Evolutionary conservation across 2,888 invertebrate genomes (phyloP).

Genomic region (Proisotoma minuta): DNA sequence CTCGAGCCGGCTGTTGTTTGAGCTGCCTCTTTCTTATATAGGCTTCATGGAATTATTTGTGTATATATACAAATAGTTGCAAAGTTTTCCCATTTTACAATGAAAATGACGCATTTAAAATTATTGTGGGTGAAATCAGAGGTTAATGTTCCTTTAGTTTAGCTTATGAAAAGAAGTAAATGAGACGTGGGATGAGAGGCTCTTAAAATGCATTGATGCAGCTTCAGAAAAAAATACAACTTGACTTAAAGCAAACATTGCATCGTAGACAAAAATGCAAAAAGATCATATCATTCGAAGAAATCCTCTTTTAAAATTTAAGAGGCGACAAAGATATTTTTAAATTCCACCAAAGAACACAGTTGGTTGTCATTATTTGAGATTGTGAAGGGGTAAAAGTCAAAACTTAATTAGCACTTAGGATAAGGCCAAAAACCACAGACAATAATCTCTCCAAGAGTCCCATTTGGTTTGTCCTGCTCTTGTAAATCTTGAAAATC

Average conservation of each 20-base stretch:
- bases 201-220: not conserved
- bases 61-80: too few species aligned
- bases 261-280: not conserved
- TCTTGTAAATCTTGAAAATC: not conserved
- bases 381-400: not conserved
- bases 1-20: conserved; percentile 9
- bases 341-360: not conserved
- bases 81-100: too few species aligned
- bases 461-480: not conserved
- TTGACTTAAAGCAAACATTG: conserved; percentile 1
- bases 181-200: not conserved
- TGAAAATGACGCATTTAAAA: too few species aligned
- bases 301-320: too few species aligned
- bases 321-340: not conserved
- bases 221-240: not conserved
- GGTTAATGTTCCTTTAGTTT: conserved; percentile 15
- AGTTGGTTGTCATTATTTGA: conserved; percentile 1
- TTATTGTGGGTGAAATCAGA: conserved; percentile 23
- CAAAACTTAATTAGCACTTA: conserved; percentile 2
- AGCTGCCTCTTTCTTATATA: not conserved
- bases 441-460: not conserved
- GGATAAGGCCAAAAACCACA: not conserved
- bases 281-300: too few species aligned
- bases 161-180: not conserved
- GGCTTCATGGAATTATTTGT: not conserved